Base-by-base conservation (phyloP, 2,113 vertebrate species). In the Passer domesticus region DNA sequence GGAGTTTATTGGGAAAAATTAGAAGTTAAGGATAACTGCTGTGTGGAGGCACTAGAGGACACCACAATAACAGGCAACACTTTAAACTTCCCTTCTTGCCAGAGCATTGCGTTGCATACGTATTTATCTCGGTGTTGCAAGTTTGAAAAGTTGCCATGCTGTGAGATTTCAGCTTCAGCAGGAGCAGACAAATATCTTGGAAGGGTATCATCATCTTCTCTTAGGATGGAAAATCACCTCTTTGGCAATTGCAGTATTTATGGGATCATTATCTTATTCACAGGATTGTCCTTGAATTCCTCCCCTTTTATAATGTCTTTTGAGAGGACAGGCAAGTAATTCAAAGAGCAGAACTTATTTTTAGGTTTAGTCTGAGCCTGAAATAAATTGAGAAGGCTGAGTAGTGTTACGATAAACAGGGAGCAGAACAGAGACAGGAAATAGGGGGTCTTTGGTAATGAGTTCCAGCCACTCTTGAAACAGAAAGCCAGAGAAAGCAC, bases 401-500 rank as follows among this genome's bases (percentile, higher is more conserved):
- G 95, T 90, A 97, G 95, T 91, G 94, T 91, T 94, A 96, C 55
- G 59, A 95, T 97, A 98, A 97, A 97, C 92, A 97, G 92, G 58
- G 95, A 97, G 95, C 74, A 94, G 89, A 96, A 96, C 91, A 72
- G 97, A 97, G 97, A 98, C 98, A 98, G 98, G 98, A 98, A 98
- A 97, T 97, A 96, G 68, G 96, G 98, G 98, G 98, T 98, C 98
- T 97, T 97, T 88, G 17, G 93, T 98, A 98, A 98, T 98, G 97
- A 98, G 96, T 98, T 98, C 98, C 98, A 98, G 98, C 94, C 97
- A 96, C 97, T 95, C 96, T 97, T 97, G 97, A 97, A 98, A 96
- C 96, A 96, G 91, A 97, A 95, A 97, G 97, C 97, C 96, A 96
- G 97, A 89, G 96, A 72, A 96, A 81, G 97, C 96, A 96, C 97